Conservation (phyloP, 2,113 vertebrate species). For the Rhabdornis inornatus region DNA sequence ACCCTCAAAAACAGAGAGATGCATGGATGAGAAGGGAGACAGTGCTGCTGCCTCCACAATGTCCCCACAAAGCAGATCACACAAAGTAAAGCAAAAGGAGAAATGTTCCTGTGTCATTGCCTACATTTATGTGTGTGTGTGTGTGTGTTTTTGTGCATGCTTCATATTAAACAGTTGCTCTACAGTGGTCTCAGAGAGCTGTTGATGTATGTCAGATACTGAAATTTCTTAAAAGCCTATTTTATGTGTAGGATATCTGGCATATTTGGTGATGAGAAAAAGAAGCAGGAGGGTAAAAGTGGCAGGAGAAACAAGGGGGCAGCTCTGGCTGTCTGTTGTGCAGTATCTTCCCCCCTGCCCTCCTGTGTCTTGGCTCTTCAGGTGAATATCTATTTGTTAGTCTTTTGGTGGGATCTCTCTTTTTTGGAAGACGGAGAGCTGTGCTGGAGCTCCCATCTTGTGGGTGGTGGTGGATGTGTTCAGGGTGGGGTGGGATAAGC, state of each 20-base stretch:
- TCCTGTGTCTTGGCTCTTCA: background rate
- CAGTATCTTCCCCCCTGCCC: background rate
- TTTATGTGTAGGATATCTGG: background rate
- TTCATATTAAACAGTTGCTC: background rate
- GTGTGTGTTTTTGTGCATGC: background rate
- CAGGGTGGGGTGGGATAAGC: background rate
- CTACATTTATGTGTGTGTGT: background rate
- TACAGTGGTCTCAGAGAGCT: background rate
- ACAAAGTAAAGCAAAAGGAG: background rate
- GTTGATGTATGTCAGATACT: background rate
- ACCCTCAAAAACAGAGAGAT: background rate
- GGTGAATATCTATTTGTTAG: background rate
- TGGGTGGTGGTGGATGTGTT: background rate
- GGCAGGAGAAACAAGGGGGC: background rate
- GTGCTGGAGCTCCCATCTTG: background rate
- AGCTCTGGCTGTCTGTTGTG: background rate
- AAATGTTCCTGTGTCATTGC: background rate
- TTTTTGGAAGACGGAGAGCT: background rate
- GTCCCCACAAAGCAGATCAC: constrained; percentile 3
- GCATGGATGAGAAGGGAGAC: background rate
- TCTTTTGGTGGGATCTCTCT: background rate
- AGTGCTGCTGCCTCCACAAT: background rate
- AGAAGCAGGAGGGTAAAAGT: background rate
- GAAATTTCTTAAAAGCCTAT: background rate
- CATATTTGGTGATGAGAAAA: background rate